These are phyloP conservation scores for Leptogaster cylindrica DNA, from an alignment of 2,888 invertebrate species.

Conservation along the genomic window DNA sequence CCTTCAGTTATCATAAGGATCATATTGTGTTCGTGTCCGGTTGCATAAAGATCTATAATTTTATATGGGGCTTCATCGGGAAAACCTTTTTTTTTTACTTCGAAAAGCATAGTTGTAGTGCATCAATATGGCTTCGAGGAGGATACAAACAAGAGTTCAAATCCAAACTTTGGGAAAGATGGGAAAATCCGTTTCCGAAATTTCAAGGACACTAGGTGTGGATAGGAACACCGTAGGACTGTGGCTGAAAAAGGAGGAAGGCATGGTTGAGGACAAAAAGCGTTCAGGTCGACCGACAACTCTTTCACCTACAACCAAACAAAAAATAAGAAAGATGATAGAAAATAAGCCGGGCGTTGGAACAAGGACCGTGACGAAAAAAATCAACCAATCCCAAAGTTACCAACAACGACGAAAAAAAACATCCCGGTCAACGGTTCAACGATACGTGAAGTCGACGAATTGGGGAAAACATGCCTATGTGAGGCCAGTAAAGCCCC, in stretches of 20 bases:
- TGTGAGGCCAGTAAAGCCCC: too few relatives aligned
- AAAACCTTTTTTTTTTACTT: too few relatives aligned
- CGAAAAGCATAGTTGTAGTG: not conserved
- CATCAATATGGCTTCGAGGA: not conserved
- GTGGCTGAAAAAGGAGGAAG: not conserved
- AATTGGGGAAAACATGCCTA: too few relatives aligned
- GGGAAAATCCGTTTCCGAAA: not conserved
- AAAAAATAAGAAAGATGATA: not conserved
- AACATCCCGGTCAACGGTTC: too few relatives aligned
- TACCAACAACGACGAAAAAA: not conserved
- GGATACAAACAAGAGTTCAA: not conserved
- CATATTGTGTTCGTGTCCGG: too few relatives aligned
- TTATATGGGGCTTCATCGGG: not conserved
- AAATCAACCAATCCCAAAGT: not conserved
- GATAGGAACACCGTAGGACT: not conserved
- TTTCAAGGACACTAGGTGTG: not conserved
- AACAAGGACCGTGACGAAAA: too few relatives aligned
- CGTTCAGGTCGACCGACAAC: not conserved
- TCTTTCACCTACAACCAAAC: not conserved
- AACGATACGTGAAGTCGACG: too few relatives aligned
- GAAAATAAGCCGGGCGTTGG: not conserved
- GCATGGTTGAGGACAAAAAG: not conserved
- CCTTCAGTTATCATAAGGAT: too few relatives aligned
- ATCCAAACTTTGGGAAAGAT: not conserved
- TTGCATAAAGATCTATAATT: too few relatives aligned